These are phyloP conservation scores for Coenonympha arcania DNA, from an alignment of 2,888 invertebrate genomes.

Conservation along the genomic window DNA sequence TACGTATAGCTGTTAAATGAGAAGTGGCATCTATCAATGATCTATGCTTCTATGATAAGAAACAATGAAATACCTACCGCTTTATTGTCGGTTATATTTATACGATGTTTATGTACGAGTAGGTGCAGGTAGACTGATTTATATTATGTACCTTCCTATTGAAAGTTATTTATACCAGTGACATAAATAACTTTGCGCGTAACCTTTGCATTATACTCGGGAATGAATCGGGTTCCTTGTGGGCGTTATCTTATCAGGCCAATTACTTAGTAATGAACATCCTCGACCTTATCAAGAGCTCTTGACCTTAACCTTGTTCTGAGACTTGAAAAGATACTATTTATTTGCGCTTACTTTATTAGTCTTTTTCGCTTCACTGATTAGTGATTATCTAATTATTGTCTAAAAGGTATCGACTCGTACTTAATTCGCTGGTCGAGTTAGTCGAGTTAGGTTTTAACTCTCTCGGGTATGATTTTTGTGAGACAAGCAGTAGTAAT, in stretches of 20 bases:
- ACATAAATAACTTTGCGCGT: background rate
- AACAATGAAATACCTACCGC: too few relatives aligned
- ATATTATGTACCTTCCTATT: too few relatives aligned
- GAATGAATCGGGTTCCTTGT: background rate
- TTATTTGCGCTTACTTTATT: background rate
- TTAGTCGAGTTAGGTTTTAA: background rate
- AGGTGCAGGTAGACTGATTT: too few relatives aligned
- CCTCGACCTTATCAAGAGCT: slow-evolving; percentile 12
- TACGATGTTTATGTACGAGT: too few relatives aligned
- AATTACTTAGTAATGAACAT: slow-evolving; percentile 7
- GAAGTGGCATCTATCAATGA: too few relatives aligned
- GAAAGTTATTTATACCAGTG: background rate
- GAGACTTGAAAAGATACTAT: background rate
- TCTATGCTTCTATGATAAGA: too few relatives aligned
- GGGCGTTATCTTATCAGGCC: slow-evolving; percentile 18
- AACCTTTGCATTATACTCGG: background rate
- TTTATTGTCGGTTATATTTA: too few relatives aligned
- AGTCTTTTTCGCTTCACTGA: background rate
- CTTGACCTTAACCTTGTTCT: slow-evolving; percentile 16
- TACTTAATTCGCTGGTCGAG: background rate
- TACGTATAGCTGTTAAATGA: too few relatives aligned
- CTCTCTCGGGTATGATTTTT: too few relatives aligned
- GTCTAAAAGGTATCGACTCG: background rate
- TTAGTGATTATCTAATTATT: background rate
- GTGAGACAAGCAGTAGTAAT: too few relatives aligned